These are phyloP conservation scores for Smittia sp. DNA, from an alignment of 2,888 invertebrate genomes.

Conservation along the genomic window DNA sequence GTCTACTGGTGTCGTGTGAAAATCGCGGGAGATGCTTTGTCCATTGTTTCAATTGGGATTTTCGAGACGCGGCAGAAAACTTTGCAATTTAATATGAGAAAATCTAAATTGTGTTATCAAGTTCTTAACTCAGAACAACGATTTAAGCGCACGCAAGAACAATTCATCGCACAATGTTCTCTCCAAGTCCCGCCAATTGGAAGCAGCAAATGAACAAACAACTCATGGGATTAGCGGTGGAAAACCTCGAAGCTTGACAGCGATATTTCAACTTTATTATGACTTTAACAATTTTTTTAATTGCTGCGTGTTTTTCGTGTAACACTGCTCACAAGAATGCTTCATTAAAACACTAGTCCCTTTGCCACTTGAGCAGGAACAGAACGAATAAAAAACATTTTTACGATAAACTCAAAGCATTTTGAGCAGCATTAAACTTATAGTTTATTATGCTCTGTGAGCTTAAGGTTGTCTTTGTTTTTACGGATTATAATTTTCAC, in stretches of 20 bases:
- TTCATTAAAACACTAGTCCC: slow-evolving; percentile 37
- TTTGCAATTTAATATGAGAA: slow-evolving; percentile 32
- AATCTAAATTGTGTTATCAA: slow-evolving; percentile 41
- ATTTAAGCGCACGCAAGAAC: slow-evolving; percentile 35
- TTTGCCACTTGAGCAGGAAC: neutral
- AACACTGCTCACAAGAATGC: slow-evolving; percentile 18
- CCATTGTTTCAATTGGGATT: slow-evolving; percentile 24
- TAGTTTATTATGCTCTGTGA: slow-evolving; percentile 34
- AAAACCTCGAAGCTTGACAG: slow-evolving; percentile 11
- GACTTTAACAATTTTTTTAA: slow-evolving; percentile 24
- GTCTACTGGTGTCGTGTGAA: slow-evolving; percentile 37
- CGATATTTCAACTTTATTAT: slow-evolving; percentile 26
- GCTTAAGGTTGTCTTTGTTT: slow-evolving; percentile 24
- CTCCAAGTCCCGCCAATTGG: neutral
- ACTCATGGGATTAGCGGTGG: slow-evolving; percentile 18
- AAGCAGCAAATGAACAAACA: slow-evolving; percentile 4
- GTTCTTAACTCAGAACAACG: slow-evolving; percentile 1
- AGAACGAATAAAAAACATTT: slow-evolving; percentile 21
- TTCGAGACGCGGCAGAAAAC: neutral
- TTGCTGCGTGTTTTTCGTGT: slow-evolving; percentile 25
- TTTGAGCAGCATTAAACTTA: slow-evolving; percentile 23
- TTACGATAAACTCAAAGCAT: neutral
- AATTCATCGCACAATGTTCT: neutral
- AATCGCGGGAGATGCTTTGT: slow-evolving; percentile 15
- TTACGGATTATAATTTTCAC: slow-evolving; percentile 30